Percentiles rank a stretch among this genome's conserved stretches.
These are phyloP conservation scores for Yponomeuta cagnagella DNA, from an alignment of 2,888 invertebrate genomes.

Conservation along the genomic window DNA sequence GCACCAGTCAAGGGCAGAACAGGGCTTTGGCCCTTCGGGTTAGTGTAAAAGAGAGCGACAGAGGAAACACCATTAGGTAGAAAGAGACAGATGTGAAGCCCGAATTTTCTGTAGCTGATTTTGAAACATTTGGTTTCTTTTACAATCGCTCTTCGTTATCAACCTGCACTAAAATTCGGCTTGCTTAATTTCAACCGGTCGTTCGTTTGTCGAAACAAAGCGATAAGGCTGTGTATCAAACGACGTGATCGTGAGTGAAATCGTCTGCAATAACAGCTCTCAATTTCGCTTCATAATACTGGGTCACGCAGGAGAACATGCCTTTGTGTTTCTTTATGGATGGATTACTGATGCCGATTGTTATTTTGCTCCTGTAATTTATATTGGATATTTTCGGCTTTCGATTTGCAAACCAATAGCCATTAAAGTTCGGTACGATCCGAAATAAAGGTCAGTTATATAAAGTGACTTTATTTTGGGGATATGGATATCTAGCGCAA, in stretches of 20 bases:
- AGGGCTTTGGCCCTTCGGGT: constrained; percentile 38
- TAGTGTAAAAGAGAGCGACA: constrained; percentile 27
- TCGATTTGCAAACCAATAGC: not conserved
- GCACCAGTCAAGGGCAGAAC: constrained; percentile 42
- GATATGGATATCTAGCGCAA: not conserved
- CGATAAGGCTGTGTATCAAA: constrained; percentile 17
- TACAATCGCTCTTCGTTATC: constrained; percentile 7
- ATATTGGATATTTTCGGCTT: not conserved
- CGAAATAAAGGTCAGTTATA: not conserved
- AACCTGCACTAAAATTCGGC: not conserved
- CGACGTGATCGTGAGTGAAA: constrained; percentile 24
- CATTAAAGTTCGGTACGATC: not conserved
- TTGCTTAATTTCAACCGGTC: not conserved
- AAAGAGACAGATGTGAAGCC: constrained; percentile 23
- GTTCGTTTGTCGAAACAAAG: constrained; percentile 7
- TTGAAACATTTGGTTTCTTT: constrained; percentile 15
- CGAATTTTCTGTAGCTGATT: constrained; percentile 19
- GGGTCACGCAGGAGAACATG: not conserved
- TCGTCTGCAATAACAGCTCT: constrained; percentile 22
- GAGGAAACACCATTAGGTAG: constrained; percentile 16
- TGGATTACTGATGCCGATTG: not conserved
- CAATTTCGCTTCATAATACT: constrained; percentile 19
- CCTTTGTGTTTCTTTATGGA: not conserved
- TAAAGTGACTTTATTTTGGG: too few relatives aligned
- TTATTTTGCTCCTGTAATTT: not conserved